Evolutionary conservation across 1,140 invertebrate species (phyloP).

Genomic region (Metaphire vulgaris): DNA sequence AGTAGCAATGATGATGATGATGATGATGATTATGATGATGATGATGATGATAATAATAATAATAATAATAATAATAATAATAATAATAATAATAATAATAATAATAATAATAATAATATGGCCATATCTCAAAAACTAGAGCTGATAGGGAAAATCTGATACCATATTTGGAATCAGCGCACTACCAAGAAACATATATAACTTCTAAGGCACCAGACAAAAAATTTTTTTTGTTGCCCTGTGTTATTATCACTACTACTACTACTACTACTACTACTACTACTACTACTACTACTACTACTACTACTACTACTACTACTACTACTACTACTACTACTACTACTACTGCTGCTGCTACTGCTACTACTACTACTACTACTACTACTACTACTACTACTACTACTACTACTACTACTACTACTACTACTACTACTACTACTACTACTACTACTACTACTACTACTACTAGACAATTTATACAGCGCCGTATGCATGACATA

Average conservation of each 20-base stretch:
- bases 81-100: neutral
- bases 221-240: constrained; percentile 5
- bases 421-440: constrained; percentile 26
- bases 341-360: constrained; percentile 26
- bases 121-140: too few species aligned
- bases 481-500: too few species aligned
- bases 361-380: constrained; percentile 28
- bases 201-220: too few species aligned
- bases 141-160: too few species aligned
- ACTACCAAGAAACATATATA: too few species aligned
- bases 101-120: neutral
- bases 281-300: constrained; percentile 31
- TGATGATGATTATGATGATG: too few species aligned
- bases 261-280: constrained; percentile 31
- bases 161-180: too few species aligned
- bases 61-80: too few species aligned
- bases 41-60: too few species aligned
- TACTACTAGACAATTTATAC: too few species aligned
- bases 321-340: constrained; percentile 26
- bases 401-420: constrained; percentile 28
- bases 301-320: constrained; percentile 28
- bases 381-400: constrained; percentile 28
- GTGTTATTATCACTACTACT: constrained; percentile 27
- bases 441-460: constrained; percentile 26
- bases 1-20: too few species aligned